Percentiles rank a stretch among this genome's conserved stretches.
Conservation (phyloP, 2,888 invertebrate genomes). For the Andrena camellia region DNA sequence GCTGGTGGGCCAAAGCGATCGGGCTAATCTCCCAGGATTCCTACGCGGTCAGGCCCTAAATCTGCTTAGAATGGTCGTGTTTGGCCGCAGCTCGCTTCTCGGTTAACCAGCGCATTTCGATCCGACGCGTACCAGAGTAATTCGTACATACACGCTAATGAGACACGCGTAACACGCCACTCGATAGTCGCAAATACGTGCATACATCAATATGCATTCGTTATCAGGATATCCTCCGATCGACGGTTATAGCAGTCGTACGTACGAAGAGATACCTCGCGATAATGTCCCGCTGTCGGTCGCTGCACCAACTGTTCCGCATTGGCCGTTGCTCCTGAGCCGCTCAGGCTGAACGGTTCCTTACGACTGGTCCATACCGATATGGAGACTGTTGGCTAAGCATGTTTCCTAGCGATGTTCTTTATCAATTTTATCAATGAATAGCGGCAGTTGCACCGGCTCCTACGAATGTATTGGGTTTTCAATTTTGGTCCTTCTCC, state of each 20-base stretch:
- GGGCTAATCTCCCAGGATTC: slow-evolving; percentile 24
- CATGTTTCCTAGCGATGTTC: too few relatives aligned
- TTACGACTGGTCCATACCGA: background rate
- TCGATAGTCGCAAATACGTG: slow-evolving; percentile 54
- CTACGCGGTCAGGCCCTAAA: slow-evolving; percentile 20
- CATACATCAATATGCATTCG: slow-evolving; percentile 18
- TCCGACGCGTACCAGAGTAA: slow-evolving; percentile 58
- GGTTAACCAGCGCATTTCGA: slow-evolving; percentile 62
- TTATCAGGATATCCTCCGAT: slow-evolving; percentile 38
- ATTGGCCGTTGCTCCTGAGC: background rate
- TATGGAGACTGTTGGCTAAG: too few relatives aligned
- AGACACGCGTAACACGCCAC: slow-evolving; percentile 52
- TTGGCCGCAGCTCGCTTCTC: slow-evolving; percentile 37
- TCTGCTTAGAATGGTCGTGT: slow-evolving; percentile 46
- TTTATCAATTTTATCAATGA: too few relatives aligned
- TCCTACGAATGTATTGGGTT: too few relatives aligned
- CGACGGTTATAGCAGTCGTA: slow-evolving; percentile 48
- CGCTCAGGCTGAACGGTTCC: background rate
- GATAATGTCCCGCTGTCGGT: slow-evolving; percentile 33
- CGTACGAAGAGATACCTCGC: slow-evolving; percentile 32
- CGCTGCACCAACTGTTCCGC: background rate
- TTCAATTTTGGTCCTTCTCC: too few relatives aligned
- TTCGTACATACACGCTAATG: slow-evolving; percentile 62
- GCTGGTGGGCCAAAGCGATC: slow-evolving; percentile 1
- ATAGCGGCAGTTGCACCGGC: too few relatives aligned